Conservation (phyloP, 2,888 invertebrate genomes). For the Dinocampus coccinellae region DNA sequence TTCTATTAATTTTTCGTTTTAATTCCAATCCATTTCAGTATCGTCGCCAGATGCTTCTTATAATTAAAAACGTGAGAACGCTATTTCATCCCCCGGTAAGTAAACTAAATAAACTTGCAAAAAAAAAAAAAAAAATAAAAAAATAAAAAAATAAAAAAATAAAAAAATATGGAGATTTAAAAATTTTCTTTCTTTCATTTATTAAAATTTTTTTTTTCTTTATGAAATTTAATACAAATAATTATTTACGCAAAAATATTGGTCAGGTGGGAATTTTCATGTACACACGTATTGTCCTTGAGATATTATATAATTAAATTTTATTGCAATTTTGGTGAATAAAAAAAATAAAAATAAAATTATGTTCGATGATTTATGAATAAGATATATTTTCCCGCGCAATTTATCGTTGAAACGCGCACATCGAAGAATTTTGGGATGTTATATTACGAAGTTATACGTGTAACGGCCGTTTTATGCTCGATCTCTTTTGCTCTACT, state of each 20-base stretch:
- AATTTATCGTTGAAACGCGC: conserved; percentile 1
- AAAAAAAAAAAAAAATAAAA: background rate
- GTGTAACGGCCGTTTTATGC: conserved; percentile 37
- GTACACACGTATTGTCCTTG: too few species aligned
- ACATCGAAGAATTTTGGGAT: background rate
- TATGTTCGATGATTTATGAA: background rate
- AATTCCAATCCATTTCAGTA: conserved; percentile 34
- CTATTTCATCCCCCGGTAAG: background rate
- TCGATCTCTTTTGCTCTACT: background rate
- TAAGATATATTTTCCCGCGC: background rate
- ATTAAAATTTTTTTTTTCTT: too few species aligned
- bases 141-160: too few species aligned
- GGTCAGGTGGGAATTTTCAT: conserved; percentile 19
- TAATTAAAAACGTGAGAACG: conserved; percentile 31
- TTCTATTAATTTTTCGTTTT: conserved; percentile 39
- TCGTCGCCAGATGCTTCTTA: conserved; percentile 50
- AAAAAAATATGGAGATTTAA: too few species aligned
- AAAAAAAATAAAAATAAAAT: background rate
- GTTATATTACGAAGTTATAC: conserved; percentile 14
- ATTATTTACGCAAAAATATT: conserved; percentile 22
- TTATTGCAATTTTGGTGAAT: too few species aligned
- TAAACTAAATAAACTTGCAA: background rate
- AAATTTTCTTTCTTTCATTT: too few species aligned
- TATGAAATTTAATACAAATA: too few species aligned
- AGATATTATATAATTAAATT: too few species aligned